Conservation (phyloP, 2,113 vertebrate genomes). For the Sander lucioperca region DNA sequence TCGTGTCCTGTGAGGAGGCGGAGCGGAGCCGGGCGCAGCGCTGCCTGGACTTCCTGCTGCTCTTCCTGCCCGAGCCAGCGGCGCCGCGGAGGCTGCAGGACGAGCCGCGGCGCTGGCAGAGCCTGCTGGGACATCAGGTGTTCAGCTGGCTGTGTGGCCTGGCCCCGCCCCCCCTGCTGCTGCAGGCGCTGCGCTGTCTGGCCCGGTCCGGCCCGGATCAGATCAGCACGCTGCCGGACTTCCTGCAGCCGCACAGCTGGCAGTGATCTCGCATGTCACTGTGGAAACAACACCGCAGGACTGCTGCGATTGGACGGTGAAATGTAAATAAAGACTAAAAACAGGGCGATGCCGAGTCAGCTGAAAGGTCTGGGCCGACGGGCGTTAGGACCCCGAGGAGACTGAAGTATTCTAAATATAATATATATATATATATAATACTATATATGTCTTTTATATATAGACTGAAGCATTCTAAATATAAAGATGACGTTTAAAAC, state of each 20-base stretch:
- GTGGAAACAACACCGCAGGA: constrained; percentile 22
- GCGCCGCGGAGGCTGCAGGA: constrained; percentile 73
- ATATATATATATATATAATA: too few relatives aligned
- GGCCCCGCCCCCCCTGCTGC: constrained; percentile 88
- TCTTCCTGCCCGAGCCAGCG: constrained; percentile 84
- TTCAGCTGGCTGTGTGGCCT: constrained; percentile 89
- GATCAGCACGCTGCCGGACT: constrained; percentile 88
- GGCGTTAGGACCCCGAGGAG: constrained; percentile 1
- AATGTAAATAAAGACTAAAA: constrained; percentile 41
- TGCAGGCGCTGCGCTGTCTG: constrained; percentile 75
- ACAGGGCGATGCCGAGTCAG: not conserved
- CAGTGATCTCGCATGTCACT: constrained; percentile 27
- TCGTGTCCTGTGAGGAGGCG: constrained; percentile 23
- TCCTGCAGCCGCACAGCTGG: constrained; percentile 87
- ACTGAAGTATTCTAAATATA: not conserved
- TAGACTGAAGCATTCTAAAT: not conserved
- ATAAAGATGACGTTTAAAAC: too few relatives aligned
- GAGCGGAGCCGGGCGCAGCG: constrained; percentile 79
- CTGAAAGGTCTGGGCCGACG: not conserved
- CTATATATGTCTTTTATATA: too few relatives aligned
- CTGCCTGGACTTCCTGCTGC: constrained; percentile 90
- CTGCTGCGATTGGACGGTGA: constrained; percentile 14
- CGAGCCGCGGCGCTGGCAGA: constrained; percentile 85
- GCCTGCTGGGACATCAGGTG: constrained; percentile 86
- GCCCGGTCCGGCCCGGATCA: constrained; percentile 84